These are phyloP conservation scores for Mactra quadrangularis DNA, from an alignment of 1,140 invertebrate species.

Conservation along the genomic window DNA sequence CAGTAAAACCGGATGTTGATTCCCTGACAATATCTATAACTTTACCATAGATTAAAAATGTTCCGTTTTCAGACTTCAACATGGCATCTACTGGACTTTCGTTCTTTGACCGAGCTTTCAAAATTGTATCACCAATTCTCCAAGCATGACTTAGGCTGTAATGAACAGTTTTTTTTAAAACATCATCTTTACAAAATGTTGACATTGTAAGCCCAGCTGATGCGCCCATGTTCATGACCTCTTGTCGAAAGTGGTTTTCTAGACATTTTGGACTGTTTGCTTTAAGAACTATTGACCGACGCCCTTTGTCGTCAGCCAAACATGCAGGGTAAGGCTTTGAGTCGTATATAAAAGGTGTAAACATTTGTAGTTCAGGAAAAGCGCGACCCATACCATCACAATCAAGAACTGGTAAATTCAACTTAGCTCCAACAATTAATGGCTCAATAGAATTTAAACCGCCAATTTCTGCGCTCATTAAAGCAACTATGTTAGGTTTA, in stretches of 20 bases:
- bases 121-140: conserved; percentile 74
- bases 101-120: conserved; percentile 71
- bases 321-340: conserved; percentile 68
- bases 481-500: conserved; percentile 66
- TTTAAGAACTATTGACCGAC: conserved; percentile 68
- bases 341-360: conserved; percentile 76
- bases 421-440: conserved; percentile 73
- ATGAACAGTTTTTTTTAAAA: conserved; percentile 66
- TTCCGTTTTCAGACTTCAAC: conserved; percentile 59
- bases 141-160: conserved; percentile 74
- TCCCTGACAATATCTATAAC: conserved; percentile 74
- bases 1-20: conserved; percentile 78
- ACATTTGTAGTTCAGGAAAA: conserved; percentile 81
- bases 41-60: conserved; percentile 71
- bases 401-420: conserved; percentile 76
- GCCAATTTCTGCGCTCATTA: conserved; percentile 78
- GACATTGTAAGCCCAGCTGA: conserved; percentile 67
- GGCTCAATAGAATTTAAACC: conserved; percentile 79
- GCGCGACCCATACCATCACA: conserved; percentile 81
- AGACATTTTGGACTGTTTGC: conserved; percentile 69
- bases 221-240: conserved; percentile 76
- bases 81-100: conserved; percentile 70
- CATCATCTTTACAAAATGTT: conserved; percentile 59
- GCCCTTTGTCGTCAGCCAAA: conserved; percentile 73
- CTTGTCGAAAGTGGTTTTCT: conserved; percentile 75